These are phyloP conservation scores for Pristionchus mayeri DNA, from an alignment of 2,888 invertebrate genomes.

Conservation along the genomic window DNA sequence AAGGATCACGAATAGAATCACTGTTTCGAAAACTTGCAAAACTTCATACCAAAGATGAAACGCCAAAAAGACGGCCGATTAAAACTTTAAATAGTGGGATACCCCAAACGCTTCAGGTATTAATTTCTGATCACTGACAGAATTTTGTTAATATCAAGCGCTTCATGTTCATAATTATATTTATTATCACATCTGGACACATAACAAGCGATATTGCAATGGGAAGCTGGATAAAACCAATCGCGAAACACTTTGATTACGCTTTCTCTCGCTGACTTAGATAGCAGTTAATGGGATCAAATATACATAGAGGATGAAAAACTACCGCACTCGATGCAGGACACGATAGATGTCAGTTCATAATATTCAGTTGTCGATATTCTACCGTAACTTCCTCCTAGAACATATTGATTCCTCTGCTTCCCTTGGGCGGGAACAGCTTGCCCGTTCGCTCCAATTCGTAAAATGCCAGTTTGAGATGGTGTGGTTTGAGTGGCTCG, in stretches of 20 bases:
- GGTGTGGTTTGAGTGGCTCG: slow-evolving; percentile 63
- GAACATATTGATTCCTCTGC: slow-evolving; percentile 57
- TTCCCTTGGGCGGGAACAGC: slow-evolving; percentile 68
- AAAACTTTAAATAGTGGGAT: no score
- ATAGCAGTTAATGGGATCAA: no score
- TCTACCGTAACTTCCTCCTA: slow-evolving; percentile 43
- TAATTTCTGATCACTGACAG: neutral
- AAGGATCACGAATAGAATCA: no score
- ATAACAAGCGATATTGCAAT: neutral
- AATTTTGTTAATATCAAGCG: neutral
- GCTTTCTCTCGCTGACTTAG: no score
- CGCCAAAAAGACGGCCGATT: no score
- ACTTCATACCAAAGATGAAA: no score
- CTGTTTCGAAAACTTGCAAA: no score
- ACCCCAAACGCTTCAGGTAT: neutral
- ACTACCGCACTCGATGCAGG: neutral
- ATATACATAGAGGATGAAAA: no score
- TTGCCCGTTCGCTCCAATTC: slow-evolving; percentile 65
- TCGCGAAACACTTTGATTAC: no score
- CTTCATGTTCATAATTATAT: neutral
- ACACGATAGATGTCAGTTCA: neutral
- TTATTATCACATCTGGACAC: slow-evolving; percentile 3
- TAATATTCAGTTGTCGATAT: neutral
- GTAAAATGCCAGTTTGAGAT: slow-evolving; percentile 64
- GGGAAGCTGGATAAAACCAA: no score